Evolutionary conservation across 2,888 invertebrate species (phyloP).

Genomic region (Cremastobaeus sp.): DNA sequence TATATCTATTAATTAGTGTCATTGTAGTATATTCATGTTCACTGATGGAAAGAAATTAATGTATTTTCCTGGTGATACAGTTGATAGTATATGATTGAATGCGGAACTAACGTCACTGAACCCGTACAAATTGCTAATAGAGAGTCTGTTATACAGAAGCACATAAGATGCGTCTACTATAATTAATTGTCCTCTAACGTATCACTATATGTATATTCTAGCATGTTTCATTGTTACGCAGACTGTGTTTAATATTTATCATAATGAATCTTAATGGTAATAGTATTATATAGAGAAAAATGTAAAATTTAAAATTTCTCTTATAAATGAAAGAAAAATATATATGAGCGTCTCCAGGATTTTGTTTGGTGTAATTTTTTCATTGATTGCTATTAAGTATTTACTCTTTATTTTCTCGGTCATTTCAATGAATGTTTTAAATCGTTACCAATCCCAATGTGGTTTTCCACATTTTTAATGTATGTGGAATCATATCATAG

Average conservation of each 20-base stretch:
- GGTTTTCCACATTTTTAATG: too few species aligned
- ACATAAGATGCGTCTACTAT: conserved; percentile 57
- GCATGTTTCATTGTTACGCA: conserved; percentile 58
- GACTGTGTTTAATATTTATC: conserved; percentile 37
- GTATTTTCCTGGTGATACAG: conserved; percentile 52
- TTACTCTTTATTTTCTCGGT: too few species aligned
- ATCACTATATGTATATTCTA: conserved; percentile 37
- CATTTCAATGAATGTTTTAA: too few species aligned
- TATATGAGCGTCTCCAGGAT: too few species aligned
- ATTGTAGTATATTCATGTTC: conserved; percentile 45
- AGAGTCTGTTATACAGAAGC: conserved; percentile 39
- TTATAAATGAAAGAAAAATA: background rate
- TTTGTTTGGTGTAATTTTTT: too few species aligned
- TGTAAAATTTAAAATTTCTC: background rate
- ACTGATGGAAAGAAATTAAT: conserved; percentile 51
- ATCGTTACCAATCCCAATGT: too few species aligned
- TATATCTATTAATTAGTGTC: conserved; percentile 58
- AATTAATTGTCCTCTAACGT: conserved; percentile 63
- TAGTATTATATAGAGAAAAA: too few species aligned
- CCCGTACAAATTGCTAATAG: conserved; percentile 44
- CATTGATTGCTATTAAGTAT: too few species aligned
- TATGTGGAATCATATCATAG: too few species aligned
- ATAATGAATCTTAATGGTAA: background rate
- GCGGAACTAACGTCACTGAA: conserved; percentile 41
- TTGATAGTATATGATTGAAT: conserved; percentile 57